Conservation (phyloP, 2,888 invertebrate genomes). For the Tiphia femorata region DNA sequence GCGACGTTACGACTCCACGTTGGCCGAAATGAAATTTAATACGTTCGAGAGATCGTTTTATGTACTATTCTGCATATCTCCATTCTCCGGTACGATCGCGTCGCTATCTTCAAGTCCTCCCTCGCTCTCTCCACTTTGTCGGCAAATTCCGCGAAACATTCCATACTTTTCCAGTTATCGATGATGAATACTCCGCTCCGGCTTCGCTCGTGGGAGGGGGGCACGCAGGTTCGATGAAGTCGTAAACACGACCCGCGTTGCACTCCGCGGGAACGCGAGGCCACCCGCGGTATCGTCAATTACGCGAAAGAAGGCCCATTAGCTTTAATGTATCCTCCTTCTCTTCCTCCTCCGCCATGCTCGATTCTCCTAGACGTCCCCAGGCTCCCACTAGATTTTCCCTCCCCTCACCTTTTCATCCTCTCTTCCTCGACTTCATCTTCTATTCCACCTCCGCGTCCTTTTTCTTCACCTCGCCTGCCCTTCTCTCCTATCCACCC, state of each 20-base stretch:
- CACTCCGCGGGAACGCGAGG: conserved; percentile 51
- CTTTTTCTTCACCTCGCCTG: neutral
- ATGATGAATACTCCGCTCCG: conserved; percentile 27
- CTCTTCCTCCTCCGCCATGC: too few relatives aligned
- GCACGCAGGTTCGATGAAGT: conserved; percentile 49
- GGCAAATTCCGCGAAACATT: too few relatives aligned
- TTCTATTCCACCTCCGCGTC: conserved; percentile 7
- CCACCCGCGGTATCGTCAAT: conserved; percentile 65
- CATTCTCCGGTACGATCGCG: too few relatives aligned
- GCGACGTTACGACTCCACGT: too few relatives aligned
- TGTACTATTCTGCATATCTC: too few relatives aligned
- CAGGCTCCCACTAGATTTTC: neutral
- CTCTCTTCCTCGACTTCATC: conserved; percentile 7
- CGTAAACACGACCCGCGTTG: conserved; percentile 48
- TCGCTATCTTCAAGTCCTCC: too few relatives aligned
- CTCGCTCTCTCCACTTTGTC: too few relatives aligned
- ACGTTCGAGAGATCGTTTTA: too few relatives aligned
- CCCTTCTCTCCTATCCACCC: neutral
- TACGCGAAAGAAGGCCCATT: conserved; percentile 60
- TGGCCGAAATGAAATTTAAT: too few relatives aligned
- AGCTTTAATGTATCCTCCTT: conserved; percentile 58
- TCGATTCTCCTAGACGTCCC: conserved; percentile 52
- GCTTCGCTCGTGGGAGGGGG: neutral
- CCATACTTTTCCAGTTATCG: conserved; percentile 13
- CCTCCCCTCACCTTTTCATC: neutral